Percentiles rank a stretch among this genome's conserved stretches.
Conservation (phyloP, 2,797 vertebrate genomes). For the Anabacerthia variegaticeps region DNA sequence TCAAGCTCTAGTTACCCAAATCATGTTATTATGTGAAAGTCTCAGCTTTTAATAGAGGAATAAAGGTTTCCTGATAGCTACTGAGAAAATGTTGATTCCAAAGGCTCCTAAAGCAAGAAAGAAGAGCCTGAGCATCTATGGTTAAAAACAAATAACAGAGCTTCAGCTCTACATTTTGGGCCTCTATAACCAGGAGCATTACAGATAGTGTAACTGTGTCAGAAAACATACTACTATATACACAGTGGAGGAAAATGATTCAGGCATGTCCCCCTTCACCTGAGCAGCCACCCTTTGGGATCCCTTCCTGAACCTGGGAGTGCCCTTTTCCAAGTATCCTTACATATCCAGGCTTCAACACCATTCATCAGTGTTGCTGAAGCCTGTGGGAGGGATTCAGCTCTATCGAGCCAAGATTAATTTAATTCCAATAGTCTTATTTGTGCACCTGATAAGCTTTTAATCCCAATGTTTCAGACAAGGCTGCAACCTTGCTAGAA, state of each 20-base stretch:
- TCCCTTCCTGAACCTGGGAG: background rate
- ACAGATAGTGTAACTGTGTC: background rate
- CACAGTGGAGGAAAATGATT: background rate
- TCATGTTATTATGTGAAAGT: background rate
- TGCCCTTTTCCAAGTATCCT: background rate
- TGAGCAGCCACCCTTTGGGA: background rate
- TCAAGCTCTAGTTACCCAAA: constrained; percentile 4
- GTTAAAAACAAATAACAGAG: background rate
- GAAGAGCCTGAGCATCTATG: background rate
- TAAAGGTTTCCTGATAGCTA: background rate
- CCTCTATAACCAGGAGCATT: rapidly evolving
- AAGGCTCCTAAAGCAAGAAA: background rate
- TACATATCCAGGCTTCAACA: background rate
- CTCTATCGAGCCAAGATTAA: background rate
- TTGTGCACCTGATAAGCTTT: background rate
- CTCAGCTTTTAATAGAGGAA: background rate
- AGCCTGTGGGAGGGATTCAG: background rate
- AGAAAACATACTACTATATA: background rate
- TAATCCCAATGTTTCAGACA: background rate
- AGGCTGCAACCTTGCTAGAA: background rate
- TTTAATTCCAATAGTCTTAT: background rate
- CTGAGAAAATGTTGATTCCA: background rate
- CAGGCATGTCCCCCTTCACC: background rate
- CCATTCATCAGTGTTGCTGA: background rate
- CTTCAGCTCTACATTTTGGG: background rate